Base-by-base conservation (phyloP, 2,113 vertebrate genomes). In the Electrona antarctica region DNA sequence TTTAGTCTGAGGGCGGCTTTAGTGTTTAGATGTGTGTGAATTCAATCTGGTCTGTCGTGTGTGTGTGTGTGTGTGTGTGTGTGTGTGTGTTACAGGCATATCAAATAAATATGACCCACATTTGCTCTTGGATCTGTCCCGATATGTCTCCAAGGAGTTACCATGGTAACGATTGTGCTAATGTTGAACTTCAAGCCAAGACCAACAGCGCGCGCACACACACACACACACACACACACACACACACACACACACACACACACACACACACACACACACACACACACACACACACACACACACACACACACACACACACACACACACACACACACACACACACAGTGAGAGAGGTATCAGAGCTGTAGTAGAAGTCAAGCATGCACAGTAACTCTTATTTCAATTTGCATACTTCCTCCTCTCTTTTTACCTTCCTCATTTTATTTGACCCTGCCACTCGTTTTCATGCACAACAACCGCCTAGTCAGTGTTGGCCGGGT, bases 91-190 rank as follows among this genome's bases (percentile, higher is more conserved):
- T 1, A 56, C 33, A 4, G 64, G 65, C 33, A 77, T 66, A 57
- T 74, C 71, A 67, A 79, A 82, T 66, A 54, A 55, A 70, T 56
- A 64, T 78, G 84, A 86, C 85, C 82, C 82, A 85, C 77, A 89
- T 82, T 41, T 69, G 71, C 72, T 28, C 71, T 78, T 66, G 77
- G 64, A 81, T 72, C 64, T 5, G 8, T 33, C 71, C 57, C 8
- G 14, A 73, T 66, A 74, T 48, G 67, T 84, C 74, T 81, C 79
- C 69, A 67, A 84, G 81, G 80, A 81, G 84, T 90, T 70, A 50
- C 82, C 64, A 11, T 73, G 60, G 85, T 69, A 80, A 86, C 75
- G 45, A 75, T 71, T 74, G 70, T 79, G 77, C 78, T 15, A 81
- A 71, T 69, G 78, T 79, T 3, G 1, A 60, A 81, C 82, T 85